phyloP scores from a whole-genome alignment of 2,888 invertebrate genomes.

The Melinopterus prodromus region DNA sequence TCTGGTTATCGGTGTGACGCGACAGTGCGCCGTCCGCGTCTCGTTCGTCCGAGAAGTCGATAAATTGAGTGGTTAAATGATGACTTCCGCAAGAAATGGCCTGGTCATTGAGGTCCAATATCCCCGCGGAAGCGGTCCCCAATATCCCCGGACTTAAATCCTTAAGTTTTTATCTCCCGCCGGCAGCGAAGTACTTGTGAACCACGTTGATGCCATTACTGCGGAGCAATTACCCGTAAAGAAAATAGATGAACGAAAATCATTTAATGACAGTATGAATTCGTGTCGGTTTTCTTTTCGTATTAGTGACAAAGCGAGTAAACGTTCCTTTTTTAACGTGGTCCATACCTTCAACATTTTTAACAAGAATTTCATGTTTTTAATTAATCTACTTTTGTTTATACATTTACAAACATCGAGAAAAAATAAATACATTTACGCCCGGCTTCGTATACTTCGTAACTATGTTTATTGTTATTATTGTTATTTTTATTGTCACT shows the following conservation, averaged over 20 bases:
- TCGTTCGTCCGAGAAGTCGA: neutral
- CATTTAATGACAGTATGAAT: neutral
- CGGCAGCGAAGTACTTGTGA: neutral
- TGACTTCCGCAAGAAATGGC: constrained; percentile 4
- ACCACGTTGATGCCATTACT: neutral
- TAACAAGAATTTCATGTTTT: too few relatives aligned
- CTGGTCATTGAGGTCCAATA: neutral
- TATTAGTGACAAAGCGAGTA: neutral
- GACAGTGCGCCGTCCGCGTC: neutral
- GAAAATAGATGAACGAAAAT: neutral
- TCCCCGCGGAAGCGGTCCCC: neutral
- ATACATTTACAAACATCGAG: too few relatives aligned
- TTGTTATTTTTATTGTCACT: too few relatives aligned
- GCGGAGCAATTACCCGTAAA: neutral
- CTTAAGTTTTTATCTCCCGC: neutral
- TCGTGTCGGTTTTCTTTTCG: neutral
- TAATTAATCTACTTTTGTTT: too few relatives aligned
- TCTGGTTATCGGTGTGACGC: neutral
- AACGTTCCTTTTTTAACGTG: neutral
- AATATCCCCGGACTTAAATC: neutral
- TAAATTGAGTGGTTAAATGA: constrained; percentile 4
- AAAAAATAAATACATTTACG: too few relatives aligned
- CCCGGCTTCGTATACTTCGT: too few relatives aligned
- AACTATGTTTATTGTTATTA: too few relatives aligned
- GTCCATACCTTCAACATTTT: too few relatives aligned